Percentiles rank a stretch among this genome's conserved stretches.
phyloP scores from a whole-genome alignment of 2,113 vertebrate genomes.

The Prunella fulvescens region DNA sequence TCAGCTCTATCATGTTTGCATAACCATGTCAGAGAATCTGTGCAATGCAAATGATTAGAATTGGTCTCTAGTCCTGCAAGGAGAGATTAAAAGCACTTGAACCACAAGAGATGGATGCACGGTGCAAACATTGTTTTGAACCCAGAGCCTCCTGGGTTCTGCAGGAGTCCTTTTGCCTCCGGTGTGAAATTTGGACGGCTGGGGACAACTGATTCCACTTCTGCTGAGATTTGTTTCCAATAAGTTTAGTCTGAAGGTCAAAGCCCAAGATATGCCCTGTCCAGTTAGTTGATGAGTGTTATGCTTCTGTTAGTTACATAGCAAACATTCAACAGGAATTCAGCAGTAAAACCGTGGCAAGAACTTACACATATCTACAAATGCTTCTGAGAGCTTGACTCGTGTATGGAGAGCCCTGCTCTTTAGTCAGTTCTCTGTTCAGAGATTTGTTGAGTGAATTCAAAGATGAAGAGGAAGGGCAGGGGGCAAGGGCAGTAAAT shows the following conservation, averaged over 20 bases:
- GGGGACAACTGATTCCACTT: background rate
- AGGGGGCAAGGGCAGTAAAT: background rate
- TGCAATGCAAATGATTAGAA: background rate
- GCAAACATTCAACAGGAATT: background rate
- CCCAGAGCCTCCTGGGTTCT: background rate
- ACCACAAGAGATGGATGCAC: background rate
- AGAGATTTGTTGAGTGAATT: background rate
- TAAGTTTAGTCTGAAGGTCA: background rate
- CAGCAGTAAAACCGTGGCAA: background rate
- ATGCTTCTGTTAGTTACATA: fast-evolving
- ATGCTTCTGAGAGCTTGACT: background rate
- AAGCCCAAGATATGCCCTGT: background rate
- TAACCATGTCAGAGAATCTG: background rate
- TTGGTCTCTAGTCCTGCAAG: background rate
- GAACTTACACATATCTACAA: background rate
- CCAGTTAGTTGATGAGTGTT: background rate
- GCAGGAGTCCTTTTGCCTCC: background rate
- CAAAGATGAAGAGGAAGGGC: background rate
- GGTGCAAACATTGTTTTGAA: background rate
- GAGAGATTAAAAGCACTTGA: background rate
- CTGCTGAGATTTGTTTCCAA: background rate
- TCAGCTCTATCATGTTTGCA: fast-evolving
- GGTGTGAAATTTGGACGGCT: background rate
- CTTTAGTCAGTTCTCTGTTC: background rate
- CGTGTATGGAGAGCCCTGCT: background rate